Conservation (phyloP, 2,888 invertebrate species). For the Sialis fuliginosa region DNA sequence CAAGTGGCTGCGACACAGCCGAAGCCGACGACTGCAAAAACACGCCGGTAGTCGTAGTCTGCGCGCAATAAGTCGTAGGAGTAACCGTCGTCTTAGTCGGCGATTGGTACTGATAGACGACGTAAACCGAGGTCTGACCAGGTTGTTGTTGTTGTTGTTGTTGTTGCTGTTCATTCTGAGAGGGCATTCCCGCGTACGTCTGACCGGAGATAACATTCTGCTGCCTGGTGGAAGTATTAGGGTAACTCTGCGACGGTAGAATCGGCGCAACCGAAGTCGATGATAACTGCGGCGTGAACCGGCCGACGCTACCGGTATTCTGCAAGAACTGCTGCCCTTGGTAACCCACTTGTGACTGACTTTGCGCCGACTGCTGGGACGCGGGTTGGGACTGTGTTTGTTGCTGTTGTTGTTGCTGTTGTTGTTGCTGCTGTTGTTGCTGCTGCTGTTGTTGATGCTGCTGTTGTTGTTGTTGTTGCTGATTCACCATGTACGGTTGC, state of each 20-base stretch:
- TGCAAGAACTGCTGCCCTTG: not conserved
- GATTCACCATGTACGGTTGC: slow-evolving; percentile 6
- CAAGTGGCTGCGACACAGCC: not conserved
- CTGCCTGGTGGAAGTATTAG: not conserved
- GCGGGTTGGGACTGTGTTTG: not conserved
- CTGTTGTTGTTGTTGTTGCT: slow-evolving; percentile 3
- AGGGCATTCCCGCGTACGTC: slow-evolving; percentile 1
- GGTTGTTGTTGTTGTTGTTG: slow-evolving; percentile 2
- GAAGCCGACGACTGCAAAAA: not conserved
- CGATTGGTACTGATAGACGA: not conserved
- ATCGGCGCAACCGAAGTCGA: not conserved
- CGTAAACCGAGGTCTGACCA: slow-evolving; percentile 3
- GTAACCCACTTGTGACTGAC: slow-evolving; percentile 6
- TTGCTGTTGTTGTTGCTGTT: slow-evolving; percentile 5
- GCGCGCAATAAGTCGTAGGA: slow-evolving; percentile 2
- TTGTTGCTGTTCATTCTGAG: not conserved
- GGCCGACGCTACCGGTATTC: not conserved
- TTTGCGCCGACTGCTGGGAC: slow-evolving; percentile 7
- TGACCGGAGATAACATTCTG: not conserved
- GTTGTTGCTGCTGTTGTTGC: slow-evolving; percentile 3
- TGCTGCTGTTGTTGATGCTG: slow-evolving; percentile 2
- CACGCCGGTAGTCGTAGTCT: not conserved
- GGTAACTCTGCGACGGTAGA: too few species aligned
- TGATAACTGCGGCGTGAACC: not conserved
- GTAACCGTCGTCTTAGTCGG: not conserved